Conservation (phyloP, 2,113 vertebrate genomes). For the Plecotus auritus region DNA sequence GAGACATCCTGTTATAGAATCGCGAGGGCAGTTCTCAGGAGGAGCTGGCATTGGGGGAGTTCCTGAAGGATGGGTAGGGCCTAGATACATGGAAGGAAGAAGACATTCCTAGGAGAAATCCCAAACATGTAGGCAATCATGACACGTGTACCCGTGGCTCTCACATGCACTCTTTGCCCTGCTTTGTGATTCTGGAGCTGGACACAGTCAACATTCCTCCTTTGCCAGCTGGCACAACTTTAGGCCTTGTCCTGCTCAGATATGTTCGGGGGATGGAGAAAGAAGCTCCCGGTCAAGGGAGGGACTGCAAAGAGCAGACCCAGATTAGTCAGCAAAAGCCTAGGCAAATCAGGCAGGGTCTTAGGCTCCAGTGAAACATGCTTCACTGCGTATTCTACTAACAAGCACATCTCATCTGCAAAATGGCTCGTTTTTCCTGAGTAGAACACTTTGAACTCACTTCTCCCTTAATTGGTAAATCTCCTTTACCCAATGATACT, state of each 20-base stretch:
- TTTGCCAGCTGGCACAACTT: not conserved
- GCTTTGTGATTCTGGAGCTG: not conserved
- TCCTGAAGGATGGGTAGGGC: not conserved
- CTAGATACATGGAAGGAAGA: not conserved
- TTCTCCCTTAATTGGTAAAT: not conserved
- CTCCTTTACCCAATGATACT: not conserved
- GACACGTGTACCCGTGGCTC: not conserved
- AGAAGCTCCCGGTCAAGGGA: not conserved
- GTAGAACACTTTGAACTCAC: not conserved
- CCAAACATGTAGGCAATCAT: not conserved
- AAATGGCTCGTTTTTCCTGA: not conserved
- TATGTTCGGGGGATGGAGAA: not conserved
- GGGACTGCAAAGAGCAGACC: not conserved
- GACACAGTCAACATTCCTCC: not conserved
- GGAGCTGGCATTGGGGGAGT: not conserved
- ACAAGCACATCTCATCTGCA: not conserved
- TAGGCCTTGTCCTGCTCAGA: not conserved
- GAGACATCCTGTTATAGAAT: not conserved
- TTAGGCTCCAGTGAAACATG: not conserved
- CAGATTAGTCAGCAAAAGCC: not conserved
- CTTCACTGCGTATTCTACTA: not conserved
- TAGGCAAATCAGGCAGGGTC: not conserved
- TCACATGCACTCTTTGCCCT: not conserved
- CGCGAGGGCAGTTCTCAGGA: not conserved
- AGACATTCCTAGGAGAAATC: not conserved